These are phyloP conservation scores for Takifugu flavidus DNA, from an alignment of 2,113 vertebrate species.

Conservation along the genomic window DNA sequence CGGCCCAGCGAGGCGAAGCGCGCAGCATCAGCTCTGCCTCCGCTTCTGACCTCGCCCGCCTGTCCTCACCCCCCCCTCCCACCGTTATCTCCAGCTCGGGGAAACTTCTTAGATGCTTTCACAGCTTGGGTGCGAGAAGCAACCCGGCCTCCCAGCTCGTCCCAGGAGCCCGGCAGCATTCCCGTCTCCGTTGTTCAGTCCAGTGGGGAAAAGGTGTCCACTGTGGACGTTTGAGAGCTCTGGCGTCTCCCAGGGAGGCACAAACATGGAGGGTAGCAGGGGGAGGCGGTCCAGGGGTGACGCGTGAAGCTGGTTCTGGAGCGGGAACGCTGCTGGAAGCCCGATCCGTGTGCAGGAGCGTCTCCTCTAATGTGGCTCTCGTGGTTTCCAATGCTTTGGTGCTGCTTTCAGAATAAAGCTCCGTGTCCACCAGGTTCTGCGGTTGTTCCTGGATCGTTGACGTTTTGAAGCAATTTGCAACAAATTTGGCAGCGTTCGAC, in stretches of 20 bases:
- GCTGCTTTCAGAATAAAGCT: too few relatives aligned
- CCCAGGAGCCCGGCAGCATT: not conserved
- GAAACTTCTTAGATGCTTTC: not conserved
- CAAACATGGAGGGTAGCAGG: too few relatives aligned
- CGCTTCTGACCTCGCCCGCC: constrained; percentile 27
- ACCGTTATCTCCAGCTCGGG: constrained; percentile 1
- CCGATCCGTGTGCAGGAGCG: too few relatives aligned
- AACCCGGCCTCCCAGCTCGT: too few relatives aligned
- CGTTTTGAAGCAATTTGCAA: constrained; percentile 26
- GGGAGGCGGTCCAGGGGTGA: too few relatives aligned
- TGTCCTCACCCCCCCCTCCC: constrained; percentile 4
- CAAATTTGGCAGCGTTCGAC: not conserved
- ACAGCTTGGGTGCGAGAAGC: too few relatives aligned
- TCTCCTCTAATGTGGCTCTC: too few relatives aligned
- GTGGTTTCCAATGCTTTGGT: too few relatives aligned
- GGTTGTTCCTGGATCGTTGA: constrained; percentile 24
- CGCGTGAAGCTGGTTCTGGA: too few relatives aligned
- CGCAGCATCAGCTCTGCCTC: not conserved
- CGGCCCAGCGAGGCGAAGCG: constrained; percentile 28
- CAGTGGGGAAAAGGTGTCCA: constrained; percentile 16
- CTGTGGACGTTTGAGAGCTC: constrained; percentile 16
- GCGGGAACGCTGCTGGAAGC: too few relatives aligned
- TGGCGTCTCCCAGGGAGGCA: constrained; percentile 5
- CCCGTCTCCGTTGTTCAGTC: constrained; percentile 18
- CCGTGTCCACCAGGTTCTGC: constrained; percentile 10